phyloP scores from a whole-genome alignment of 2,113 vertebrate genomes.

The Plotosus lineatus region DNA sequence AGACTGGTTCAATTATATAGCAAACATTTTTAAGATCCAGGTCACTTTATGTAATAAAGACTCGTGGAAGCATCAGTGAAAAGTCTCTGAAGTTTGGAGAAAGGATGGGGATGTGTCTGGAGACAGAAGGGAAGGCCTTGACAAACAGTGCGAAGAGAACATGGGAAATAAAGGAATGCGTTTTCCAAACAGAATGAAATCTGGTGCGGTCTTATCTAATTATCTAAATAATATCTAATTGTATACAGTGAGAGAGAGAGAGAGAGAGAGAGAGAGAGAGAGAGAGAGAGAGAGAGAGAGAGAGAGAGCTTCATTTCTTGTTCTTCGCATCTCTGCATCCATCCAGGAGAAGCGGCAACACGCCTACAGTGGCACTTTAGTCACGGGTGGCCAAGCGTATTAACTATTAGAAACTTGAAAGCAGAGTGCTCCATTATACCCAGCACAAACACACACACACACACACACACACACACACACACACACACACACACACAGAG shows the following conservation, averaged over 20 bases:
- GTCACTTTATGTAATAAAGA: conserved; percentile 11
- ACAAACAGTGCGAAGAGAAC: conserved; percentile 31
- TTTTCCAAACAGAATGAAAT: not conserved
- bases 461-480: too few relatives aligned
- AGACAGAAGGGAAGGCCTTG: not conserved
- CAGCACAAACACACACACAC: not conserved
- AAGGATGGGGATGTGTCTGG: not conserved
- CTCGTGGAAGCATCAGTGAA: not conserved
- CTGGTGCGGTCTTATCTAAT: not conserved
- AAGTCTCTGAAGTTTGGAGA: not conserved
- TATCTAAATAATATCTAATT: too few relatives aligned
- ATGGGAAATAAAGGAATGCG: not conserved
- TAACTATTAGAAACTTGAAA: conserved; percentile 9
- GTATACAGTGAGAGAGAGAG: not conserved
- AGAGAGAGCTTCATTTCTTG: not conserved
- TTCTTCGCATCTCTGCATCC: not conserved
- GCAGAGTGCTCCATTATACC: not conserved
- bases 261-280: not conserved
- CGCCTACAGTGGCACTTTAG: not conserved
- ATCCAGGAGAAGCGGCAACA: not conserved
- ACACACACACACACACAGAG: not conserved
- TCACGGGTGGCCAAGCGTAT: not conserved
- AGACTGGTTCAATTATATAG: not conserved
- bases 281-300: not conserved
- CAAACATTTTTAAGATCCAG: not conserved